Conservation (phyloP, 2,797 vertebrate species). For the Diplodus sargus region DNA sequence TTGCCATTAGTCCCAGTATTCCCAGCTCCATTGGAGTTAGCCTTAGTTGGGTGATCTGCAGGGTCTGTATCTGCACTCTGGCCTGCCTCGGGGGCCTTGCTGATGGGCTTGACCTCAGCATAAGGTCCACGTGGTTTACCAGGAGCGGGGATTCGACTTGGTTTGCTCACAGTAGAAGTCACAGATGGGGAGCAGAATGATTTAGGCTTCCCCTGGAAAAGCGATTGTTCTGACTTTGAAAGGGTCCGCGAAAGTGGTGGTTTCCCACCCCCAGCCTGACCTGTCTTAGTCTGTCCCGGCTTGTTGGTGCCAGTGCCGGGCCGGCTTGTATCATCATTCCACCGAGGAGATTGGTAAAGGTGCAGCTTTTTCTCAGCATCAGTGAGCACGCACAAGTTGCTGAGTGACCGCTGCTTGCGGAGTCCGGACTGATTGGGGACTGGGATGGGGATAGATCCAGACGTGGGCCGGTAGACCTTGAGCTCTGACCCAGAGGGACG, state of each 20-base stretch:
- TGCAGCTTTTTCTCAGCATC: slow-evolving; percentile 96
- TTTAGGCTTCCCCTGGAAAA: slow-evolving; percentile 90
- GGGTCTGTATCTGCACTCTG: slow-evolving; percentile 61
- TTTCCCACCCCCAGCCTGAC: slow-evolving; percentile 75
- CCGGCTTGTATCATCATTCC: slow-evolving; percentile 90
- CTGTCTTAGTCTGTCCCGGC: slow-evolving; percentile 78
- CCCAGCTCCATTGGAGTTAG: slow-evolving; percentile 78
- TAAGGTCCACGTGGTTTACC: slow-evolving; percentile 91
- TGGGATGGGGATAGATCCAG: slow-evolving; percentile 85
- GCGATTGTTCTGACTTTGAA: slow-evolving; percentile 95
- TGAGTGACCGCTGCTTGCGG: slow-evolving; percentile 94
- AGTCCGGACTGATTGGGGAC: slow-evolving; percentile 85
- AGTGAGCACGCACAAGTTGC: slow-evolving; percentile 93
- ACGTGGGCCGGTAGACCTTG: slow-evolving; percentile 82
- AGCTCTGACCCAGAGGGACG: slow-evolving; percentile 82
- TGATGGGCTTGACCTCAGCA: slow-evolving; percentile 95
- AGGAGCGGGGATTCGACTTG: slow-evolving; percentile 89
- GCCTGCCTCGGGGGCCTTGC: slow-evolving; percentile 88
- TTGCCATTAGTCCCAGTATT: slow-evolving; percentile 64
- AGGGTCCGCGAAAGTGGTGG: slow-evolving; percentile 88
- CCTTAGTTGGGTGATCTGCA: slow-evolving; percentile 79
- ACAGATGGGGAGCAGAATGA: slow-evolving; percentile 82
- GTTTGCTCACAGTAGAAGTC: slow-evolving; percentile 84
- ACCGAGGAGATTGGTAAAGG: slow-evolving; percentile 90
- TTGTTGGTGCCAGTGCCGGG: slow-evolving; percentile 78